Evolutionary conservation across 2,797 vertebrate species (phyloP).

Genomic region (Notamacropus eugenii): DNA sequence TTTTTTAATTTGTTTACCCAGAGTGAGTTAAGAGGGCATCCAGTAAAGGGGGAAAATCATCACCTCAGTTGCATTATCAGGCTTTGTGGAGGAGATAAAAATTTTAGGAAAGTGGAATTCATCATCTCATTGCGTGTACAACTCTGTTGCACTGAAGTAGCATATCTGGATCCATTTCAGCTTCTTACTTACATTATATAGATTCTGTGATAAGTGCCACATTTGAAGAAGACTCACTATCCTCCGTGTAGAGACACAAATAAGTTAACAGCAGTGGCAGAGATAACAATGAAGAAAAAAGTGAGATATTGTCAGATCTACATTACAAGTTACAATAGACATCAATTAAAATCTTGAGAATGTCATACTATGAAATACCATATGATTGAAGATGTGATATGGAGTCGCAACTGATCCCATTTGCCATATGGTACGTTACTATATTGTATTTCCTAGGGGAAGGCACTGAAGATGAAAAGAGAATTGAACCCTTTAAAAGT

Average conservation of each 20-base stretch:
- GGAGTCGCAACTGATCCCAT: constrained; percentile 70
- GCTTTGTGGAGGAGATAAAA: not conserved
- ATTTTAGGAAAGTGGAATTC: not conserved
- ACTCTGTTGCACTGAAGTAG: constrained; percentile 58
- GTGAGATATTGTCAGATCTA: constrained; percentile 52
- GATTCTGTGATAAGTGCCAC: constrained; percentile 52
- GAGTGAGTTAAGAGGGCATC: not conserved
- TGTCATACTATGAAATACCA: constrained; percentile 72
- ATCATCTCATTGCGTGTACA: constrained; percentile 28
- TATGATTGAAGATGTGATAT: constrained; percentile 50
- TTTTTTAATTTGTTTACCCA: not conserved
- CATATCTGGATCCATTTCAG: constrained; percentile 68
- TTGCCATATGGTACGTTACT: constrained; percentile 76
- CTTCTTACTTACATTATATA: constrained; percentile 67
- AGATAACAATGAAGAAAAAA: constrained; percentile 63
- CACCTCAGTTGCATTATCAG: not conserved
- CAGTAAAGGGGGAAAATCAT: not conserved
- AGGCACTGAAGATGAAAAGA: constrained; percentile 55
- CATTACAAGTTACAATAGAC: constrained; percentile 69
- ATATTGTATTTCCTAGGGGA: constrained; percentile 75
- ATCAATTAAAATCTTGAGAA: constrained; percentile 75
- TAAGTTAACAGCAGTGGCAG: constrained; percentile 66
- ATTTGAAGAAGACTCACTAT: constrained; percentile 59
- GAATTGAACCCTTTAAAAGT: constrained; percentile 67
- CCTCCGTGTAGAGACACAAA: constrained; percentile 67